These are phyloP conservation scores for Lepus europaeus DNA, from an alignment of 2,113 vertebrate species.

Conservation along the genomic window DNA sequence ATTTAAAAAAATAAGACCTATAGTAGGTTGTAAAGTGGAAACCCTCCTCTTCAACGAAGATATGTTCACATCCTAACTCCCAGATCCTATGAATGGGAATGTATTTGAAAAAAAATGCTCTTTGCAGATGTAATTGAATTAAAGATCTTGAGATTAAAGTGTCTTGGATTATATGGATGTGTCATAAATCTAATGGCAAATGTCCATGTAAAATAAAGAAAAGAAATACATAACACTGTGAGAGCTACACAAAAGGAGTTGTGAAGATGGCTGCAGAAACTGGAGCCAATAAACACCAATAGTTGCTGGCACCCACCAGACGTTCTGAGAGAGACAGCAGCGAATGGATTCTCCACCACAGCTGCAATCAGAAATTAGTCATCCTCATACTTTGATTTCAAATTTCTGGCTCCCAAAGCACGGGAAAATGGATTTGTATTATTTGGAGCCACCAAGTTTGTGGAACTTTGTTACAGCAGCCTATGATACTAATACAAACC, in stretches of 20 bases:
- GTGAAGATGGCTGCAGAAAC: background rate
- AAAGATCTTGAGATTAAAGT: constrained; percentile 12
- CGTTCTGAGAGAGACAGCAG: background rate
- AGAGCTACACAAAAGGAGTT: background rate
- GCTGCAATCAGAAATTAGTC: background rate
- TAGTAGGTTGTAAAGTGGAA: background rate
- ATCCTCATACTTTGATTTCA: background rate
- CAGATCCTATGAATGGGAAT: background rate
- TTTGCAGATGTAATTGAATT: constrained; percentile 19
- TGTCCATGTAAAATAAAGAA: background rate
- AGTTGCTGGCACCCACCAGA: background rate
- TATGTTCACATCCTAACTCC: background rate
- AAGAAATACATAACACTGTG: background rate
- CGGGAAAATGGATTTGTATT: background rate
- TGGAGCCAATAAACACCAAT: background rate
- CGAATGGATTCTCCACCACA: background rate
- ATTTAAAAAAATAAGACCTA: background rate
- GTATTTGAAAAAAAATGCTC: constrained; percentile 33
- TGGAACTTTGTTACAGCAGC: background rate
- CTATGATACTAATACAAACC: background rate
- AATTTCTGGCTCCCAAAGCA: constrained; percentile 9
- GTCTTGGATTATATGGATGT: constrained; percentile 30
- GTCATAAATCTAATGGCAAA: background rate
- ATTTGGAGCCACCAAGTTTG: background rate
- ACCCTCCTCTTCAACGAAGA: background rate